These are phyloP conservation scores for Theristicus caerulescens DNA, from an alignment of 2,113 vertebrate genomes.

Conservation along the genomic window DNA sequence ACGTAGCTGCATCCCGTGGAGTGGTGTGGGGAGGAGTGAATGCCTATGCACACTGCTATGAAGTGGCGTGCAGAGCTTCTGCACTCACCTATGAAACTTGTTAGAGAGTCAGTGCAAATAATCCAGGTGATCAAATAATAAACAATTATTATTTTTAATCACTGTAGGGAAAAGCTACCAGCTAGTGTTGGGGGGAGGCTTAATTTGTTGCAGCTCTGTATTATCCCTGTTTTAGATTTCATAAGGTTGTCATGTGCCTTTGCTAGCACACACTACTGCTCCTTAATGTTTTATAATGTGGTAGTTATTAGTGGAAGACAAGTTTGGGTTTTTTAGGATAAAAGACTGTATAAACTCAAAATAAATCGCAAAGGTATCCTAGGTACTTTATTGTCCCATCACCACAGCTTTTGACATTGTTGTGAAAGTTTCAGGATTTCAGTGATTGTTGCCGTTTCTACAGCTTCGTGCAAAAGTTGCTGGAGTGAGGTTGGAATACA, in stretches of 20 bases:
- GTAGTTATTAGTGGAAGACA: neutral
- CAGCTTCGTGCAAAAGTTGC: neutral
- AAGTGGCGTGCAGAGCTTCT: neutral
- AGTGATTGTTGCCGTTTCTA: neutral
- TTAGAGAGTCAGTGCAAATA: neutral
- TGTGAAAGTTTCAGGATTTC: neutral
- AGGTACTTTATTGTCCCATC: neutral
- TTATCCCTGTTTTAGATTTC: neutral
- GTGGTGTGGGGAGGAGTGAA: neutral
- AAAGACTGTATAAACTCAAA: neutral
- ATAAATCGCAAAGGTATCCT: neutral
- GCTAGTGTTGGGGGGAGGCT: neutral
- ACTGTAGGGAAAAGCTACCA: neutral
- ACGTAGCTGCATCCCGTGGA: accelerated
- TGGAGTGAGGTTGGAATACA: neutral
- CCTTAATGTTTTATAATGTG: neutral
- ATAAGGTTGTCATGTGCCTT: neutral
- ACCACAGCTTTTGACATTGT: neutral
- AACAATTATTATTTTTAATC: neutral
- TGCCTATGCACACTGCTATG: neutral
- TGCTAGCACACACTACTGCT: neutral
- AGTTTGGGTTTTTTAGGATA: neutral
- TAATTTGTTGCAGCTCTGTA: neutral
- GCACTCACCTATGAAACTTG: accelerated
- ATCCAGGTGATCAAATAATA: neutral